These are phyloP conservation scores for Thalassaphorura encarpata DNA, from an alignment of 1,140 invertebrate genomes.

Conservation along the genomic window DNA sequence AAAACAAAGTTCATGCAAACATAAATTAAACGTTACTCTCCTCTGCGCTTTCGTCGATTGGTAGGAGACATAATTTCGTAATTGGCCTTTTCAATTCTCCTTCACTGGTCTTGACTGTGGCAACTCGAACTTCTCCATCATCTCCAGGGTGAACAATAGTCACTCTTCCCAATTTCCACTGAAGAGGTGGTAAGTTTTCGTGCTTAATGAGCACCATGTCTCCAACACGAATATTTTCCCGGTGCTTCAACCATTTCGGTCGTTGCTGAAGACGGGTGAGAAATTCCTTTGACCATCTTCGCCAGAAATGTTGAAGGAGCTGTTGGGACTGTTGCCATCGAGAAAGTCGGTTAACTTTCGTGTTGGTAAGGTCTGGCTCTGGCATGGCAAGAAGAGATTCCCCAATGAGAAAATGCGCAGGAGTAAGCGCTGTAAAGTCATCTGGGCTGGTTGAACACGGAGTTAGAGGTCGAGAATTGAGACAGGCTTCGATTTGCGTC, in stretches of 20 bases:
- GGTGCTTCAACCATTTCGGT: conserved; percentile 17
- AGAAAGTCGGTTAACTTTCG: neutral
- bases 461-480: conserved; percentile 35
- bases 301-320: neutral
- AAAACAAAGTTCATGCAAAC: too few species aligned
- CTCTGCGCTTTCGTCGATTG: too few species aligned
- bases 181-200: conserved; percentile 28
- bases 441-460: conserved; percentile 32
- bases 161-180: conserved; percentile 35
- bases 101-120: conserved; percentile 3
- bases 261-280: conserved; percentile 1
- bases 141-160: conserved; percentile 30
- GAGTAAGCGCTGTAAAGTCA: conserved; percentile 33
- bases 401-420: conserved; percentile 24
- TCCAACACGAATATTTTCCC: conserved; percentile 1
- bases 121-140: conserved; percentile 33
- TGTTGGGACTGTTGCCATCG: conserved; percentile 14
- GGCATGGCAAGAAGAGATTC: neutral
- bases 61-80: too few species aligned
- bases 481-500: conserved; percentile 31
- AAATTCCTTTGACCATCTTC: conserved; percentile 34
- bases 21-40: too few species aligned
- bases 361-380: neutral
- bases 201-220: conserved; percentile 32
- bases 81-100: neutral